Percentiles rank a stretch among this genome's conserved stretches.
Conservation (phyloP, 2,113 vertebrate genomes). For the Halichoeres trimaculatus region DNA sequence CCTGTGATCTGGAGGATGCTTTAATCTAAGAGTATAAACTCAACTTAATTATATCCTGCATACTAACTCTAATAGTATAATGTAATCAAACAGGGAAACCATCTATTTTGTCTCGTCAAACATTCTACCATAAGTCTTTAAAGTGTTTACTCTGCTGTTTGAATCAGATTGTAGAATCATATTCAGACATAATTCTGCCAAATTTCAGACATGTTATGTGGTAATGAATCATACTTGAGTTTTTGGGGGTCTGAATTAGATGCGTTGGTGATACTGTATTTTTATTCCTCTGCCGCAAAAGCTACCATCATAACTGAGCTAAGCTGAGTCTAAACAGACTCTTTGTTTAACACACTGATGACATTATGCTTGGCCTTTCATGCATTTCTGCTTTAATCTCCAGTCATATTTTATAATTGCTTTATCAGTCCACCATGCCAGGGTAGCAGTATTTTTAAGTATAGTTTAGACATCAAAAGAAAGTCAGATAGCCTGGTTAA, state of each 20-base stretch:
- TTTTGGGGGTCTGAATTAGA: slow-evolving; percentile 44
- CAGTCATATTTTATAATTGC: slow-evolving; percentile 64
- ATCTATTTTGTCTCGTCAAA: slow-evolving; percentile 75
- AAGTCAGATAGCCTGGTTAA: slow-evolving; percentile 35
- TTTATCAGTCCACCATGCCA: slow-evolving; percentile 29
- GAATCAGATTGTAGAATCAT: slow-evolving; percentile 59
- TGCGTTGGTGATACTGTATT: slow-evolving; percentile 38
- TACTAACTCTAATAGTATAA: slow-evolving; percentile 81
- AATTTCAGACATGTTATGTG: slow-evolving; percentile 24
- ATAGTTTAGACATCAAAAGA: slow-evolving; percentile 55
- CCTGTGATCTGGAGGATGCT: slow-evolving; percentile 85
- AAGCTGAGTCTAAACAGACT: slow-evolving; percentile 55
- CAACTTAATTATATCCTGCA: slow-evolving; percentile 85
- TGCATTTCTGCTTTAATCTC: slow-evolving; percentile 62
- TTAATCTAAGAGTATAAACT: slow-evolving; percentile 88
- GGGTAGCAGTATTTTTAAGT: slow-evolving; percentile 43
- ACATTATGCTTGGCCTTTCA: slow-evolving; percentile 73
- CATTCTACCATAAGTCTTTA: slow-evolving; percentile 65
- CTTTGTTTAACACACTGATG: slow-evolving; percentile 64
- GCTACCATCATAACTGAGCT: slow-evolving; percentile 59
- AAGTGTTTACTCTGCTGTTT: slow-evolving; percentile 68
- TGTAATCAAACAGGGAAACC: slow-evolving; percentile 77
- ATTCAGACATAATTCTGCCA: slow-evolving; percentile 24
- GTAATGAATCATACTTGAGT: slow-evolving; percentile 36
- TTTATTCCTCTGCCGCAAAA: slow-evolving; percentile 41